These are phyloP conservation scores for Diadumene lineata DNA, from an alignment of 92 coral and sea anemone genomes.

Conservation along the genomic window DNA sequence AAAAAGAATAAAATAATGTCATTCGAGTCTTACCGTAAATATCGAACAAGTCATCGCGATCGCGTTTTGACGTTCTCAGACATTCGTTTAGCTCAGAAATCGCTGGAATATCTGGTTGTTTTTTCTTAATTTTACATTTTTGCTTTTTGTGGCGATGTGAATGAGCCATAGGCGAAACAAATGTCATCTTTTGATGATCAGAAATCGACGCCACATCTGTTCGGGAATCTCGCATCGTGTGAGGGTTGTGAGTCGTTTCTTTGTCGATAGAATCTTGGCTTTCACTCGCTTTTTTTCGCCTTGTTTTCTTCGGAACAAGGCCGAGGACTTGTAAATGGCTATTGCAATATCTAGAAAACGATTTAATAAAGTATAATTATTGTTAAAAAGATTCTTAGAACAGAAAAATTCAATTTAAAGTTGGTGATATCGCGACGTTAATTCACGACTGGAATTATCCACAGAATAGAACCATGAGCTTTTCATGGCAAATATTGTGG, in stretches of 20 bases:
- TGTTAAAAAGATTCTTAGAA: not conserved
- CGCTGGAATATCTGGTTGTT: slow-evolving; percentile 56
- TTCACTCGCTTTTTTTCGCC: slow-evolving; percentile 92
- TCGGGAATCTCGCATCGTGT: slow-evolving; percentile 41
- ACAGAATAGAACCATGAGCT: slow-evolving; percentile 17
- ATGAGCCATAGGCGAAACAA: slow-evolving; percentile 60
- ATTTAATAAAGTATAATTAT: not conserved
- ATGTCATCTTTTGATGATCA: slow-evolving; percentile 71
- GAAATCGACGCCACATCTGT: slow-evolving; percentile 83
- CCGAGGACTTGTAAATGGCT: slow-evolving; percentile 99
- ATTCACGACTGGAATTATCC: slow-evolving; percentile 14
- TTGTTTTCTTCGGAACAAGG: slow-evolving; percentile 90
- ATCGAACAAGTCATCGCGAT: slow-evolving; percentile 70
- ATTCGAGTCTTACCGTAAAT: slow-evolving; percentile 90
- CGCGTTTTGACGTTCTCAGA: slow-evolving; percentile 56
- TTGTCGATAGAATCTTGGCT: slow-evolving; percentile 54
- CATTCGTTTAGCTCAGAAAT: slow-evolving; percentile 69
- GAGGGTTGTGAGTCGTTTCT: slow-evolving; percentile 46
- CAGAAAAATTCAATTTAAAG: slow-evolving; percentile 14
- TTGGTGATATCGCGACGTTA: slow-evolving; percentile 19
- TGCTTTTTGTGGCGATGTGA: slow-evolving; percentile 72
- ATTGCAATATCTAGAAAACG: slow-evolving; percentile 84
- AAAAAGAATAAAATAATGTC: no score
- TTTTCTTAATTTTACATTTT: slow-evolving; percentile 47
- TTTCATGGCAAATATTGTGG: not conserved